Conservation (phyloP, 1,140 invertebrate genomes). For the Metopolophium dirhodum region DNA sequence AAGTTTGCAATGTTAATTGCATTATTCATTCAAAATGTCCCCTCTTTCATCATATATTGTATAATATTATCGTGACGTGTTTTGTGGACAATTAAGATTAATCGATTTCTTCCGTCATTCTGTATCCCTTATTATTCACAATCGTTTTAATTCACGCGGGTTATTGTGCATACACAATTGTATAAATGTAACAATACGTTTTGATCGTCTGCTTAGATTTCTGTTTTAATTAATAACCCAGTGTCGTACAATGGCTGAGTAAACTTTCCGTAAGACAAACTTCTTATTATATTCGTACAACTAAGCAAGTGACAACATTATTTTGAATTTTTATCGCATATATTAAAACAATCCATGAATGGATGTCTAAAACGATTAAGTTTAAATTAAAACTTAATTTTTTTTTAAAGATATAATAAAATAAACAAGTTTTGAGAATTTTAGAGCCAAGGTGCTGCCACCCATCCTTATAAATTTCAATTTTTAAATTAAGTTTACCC, state of each 20-base stretch:
- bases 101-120: background rate
- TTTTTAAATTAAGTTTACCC: too few relatives aligned
- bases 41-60: background rate
- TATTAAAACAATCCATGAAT: background rate
- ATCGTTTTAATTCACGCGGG: background rate
- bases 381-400: background rate
- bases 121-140: background rate
- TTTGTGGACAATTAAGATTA: background rate
- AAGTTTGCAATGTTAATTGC: background rate
- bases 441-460: too few relatives aligned
- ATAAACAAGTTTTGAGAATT: too few relatives aligned
- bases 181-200: background rate
- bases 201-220: background rate
- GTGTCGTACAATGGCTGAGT: background rate
- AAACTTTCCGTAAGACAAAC: slow-evolving; percentile 29
- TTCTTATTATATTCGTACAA: background rate
- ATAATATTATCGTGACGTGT: background rate
- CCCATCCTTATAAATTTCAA: too few relatives aligned
- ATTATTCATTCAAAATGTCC: background rate
- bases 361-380: background rate
- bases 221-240: background rate
- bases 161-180: background rate
- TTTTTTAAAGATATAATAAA: background rate
- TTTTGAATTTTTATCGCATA: background rate
- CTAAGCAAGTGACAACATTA: background rate